phyloP scores from a whole-genome alignment of 2,888 invertebrate genomes.

The Diaprepes abbreviatus region DNA sequence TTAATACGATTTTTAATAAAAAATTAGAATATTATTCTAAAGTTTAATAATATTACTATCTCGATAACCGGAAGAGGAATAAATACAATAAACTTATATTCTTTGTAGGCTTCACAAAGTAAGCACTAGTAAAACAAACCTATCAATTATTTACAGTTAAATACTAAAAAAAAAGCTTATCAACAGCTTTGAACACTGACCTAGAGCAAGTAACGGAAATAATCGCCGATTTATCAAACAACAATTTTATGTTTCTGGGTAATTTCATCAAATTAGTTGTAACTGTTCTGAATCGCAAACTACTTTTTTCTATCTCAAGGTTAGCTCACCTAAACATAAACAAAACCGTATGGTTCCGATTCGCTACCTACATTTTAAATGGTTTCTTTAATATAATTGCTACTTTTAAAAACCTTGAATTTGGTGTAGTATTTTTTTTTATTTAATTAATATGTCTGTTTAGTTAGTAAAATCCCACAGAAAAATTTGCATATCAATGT shows the following conservation, averaged over 20 bases:
- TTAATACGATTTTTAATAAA: no score
- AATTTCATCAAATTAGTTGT: constrained; percentile 6
- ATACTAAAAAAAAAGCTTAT: constrained; percentile 11
- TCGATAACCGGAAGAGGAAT: no score
- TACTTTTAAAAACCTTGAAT: not conserved
- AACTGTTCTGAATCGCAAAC: constrained; percentile 1
- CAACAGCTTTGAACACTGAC: constrained; percentile 15
- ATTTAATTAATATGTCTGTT: not conserved
- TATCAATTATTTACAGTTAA: constrained; percentile 14
- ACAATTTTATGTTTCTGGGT: constrained; percentile 11
- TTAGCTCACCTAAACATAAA: constrained; percentile 10
- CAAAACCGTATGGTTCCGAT: constrained; percentile 25
- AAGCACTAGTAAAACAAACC: not conserved
- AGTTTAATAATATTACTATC: no score
- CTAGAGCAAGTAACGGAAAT: constrained; percentile 13
- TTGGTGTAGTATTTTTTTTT: not conserved
- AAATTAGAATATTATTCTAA: no score
- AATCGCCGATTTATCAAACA: constrained; percentile 4
- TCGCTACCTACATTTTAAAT: constrained; percentile 26
- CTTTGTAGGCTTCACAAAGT: no score
- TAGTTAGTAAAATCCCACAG: not conserved
- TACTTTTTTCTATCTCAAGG: constrained; percentile 10
- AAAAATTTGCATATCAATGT: no score
- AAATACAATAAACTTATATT: no score
- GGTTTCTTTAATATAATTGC: constrained; percentile 21